Evolutionary conservation across 2,113 vertebrate species (phyloP), one percentile per base, ranked within the genome.

Genomic region (Butastur rufipennis): DNA sequence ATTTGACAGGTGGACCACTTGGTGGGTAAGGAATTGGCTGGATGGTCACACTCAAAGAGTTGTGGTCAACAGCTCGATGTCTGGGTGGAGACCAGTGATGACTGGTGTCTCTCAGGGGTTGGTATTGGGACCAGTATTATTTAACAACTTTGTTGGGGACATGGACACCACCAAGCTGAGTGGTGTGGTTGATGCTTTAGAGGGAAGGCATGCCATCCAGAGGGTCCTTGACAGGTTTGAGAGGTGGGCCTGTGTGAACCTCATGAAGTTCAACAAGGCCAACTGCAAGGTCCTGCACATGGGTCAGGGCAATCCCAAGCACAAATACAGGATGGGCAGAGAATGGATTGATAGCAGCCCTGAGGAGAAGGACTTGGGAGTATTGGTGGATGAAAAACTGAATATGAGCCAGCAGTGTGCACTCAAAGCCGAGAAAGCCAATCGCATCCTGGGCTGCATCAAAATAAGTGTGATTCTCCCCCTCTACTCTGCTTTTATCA

Each of bases 191-290:
- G 2, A 79, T 7, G 40, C 10, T 4, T 23, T 27, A 9, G 29
- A 79, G 47, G 17, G 31, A 52, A 27, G 8, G 73, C 19, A 38
- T 61, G 34, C 23, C 42, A 58, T 21, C 25, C 18, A 45, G 71
- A 43, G 16, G 31, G 52, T 15, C 71, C 71, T 43, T 13, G 31
- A 26, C 50, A 42, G 52, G 52, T 22, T 56, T 11, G 71, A 50
- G n/a, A n/a, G 16, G 36, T 25, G 8, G 50, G 48, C 36, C 68
- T 0, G 0, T 53, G 36, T 11, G 7, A 40, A 32, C 10, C 7
- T 38, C 26, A 31, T 31, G 16, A 55, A 55, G 17, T 55, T 55
- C 53, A 55, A 53, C 52, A 53, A 55, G 53, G 29, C 53, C 53
- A 31, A 55, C 29, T 55, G 10, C 53, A 55, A 31, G 29, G 29